Percentiles rank a stretch among this genome's conserved stretches.
Evolutionary conservation across 64 coral and sea anemone genomes (phyloP).

Genomic region (Montipora foliosa): DNA sequence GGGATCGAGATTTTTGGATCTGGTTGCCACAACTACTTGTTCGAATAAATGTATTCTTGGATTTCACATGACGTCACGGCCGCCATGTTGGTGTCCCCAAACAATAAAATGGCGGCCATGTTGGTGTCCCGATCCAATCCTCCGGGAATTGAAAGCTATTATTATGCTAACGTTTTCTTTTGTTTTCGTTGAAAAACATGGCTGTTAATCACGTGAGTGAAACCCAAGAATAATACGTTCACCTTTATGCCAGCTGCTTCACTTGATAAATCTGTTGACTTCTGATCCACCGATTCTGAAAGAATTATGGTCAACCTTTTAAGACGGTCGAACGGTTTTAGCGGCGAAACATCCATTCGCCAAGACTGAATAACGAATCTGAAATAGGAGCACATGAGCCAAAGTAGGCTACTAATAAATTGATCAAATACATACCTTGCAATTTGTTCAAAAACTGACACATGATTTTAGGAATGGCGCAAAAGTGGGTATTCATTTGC

Average conservation of each 20-base stretch:
- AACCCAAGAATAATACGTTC: background rate
- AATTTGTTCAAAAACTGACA: slow-evolving; percentile 63
- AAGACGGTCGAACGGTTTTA: background rate
- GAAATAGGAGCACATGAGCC: background rate
- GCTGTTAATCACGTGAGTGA: background rate
- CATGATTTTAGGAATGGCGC: slow-evolving; percentile 46
- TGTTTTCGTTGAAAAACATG: too few species aligned
- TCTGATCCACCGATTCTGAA: slow-evolving; percentile 38
- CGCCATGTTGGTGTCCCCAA: too few species aligned
- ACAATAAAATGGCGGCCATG: too few species aligned
- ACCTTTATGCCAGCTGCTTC: slow-evolving; percentile 39
- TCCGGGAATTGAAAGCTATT: too few species aligned
- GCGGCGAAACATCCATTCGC: background rate
- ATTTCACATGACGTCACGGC: too few species aligned
- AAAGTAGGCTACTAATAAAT: background rate
- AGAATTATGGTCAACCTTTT: background rate
- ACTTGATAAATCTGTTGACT: slow-evolving; percentile 15
- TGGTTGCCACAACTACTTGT: too few species aligned
- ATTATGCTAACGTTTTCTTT: too few species aligned
- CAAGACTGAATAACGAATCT: background rate
- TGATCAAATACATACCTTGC: slow-evolving; percentile 14
- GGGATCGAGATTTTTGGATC: too few species aligned
- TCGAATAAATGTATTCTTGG: too few species aligned
- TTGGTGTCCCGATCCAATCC: too few species aligned
- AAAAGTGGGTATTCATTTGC: slow-evolving; percentile 40